Evolutionary conservation across 1,140 invertebrate species (phyloP), one percentile per base, ranked within the genome.

Genomic region (Neotoxoptera formosana): DNA sequence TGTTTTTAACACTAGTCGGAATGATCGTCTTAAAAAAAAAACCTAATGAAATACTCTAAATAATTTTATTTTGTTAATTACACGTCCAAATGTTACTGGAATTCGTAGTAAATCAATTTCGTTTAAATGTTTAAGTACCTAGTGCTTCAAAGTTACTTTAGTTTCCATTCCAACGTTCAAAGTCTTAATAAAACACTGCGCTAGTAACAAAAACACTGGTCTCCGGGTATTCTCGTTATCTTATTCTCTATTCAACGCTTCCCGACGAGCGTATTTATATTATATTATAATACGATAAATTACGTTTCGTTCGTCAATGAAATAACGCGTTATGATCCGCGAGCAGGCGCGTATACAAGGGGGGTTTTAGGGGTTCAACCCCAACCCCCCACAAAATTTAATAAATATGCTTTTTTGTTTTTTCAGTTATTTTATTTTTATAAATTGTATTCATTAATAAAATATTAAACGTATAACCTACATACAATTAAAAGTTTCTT

Each of bases 161-260:
- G 8, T 53, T 53, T 53, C 47, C 17, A 89, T 56, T 45, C 41
- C 45, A 45, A 90, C 21, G 41, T 56, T 90, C 14, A 51, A 90
- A 90, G 25, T 56, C 45, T 25, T 45, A 60, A 56, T 34, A 89
- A 90, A 90, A 90, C 53, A 36, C 48, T 89, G 8, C 23, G 1
- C 2, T 90, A 20, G 1, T 45, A 90, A 60, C 36, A 90, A 90
- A 45, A 90, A 89, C 21, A 56, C 86, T 88, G 51, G 87, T 89
- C 87, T 89, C 89, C 89, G 36, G 36, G 23, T 90, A 34, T 67
- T 45, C 23, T 48, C 36, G 0, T 47, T 67, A 67, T 6, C 25
- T 30, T 90, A 90, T 90, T 67, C 34, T 23, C 47, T 36, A 36
- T 89, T 53, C 23, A 56, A 89, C 41, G 53, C 53, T 41, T 21